These are phyloP conservation scores for Geotria australis DNA, from an alignment of 2,797 vertebrate species.

Conservation along the genomic window DNA sequence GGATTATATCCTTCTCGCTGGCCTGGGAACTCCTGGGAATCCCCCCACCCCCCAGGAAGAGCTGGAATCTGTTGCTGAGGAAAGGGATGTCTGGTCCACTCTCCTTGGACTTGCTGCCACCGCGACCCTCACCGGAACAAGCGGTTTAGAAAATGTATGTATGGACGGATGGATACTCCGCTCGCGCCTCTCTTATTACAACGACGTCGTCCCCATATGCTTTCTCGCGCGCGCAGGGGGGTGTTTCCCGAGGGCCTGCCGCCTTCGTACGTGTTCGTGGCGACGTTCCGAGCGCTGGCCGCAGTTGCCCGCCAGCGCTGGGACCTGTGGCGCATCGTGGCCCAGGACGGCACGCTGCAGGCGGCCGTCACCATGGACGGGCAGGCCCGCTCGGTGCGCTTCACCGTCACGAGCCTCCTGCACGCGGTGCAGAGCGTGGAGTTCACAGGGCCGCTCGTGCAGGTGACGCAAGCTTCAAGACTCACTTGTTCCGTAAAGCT, in stretches of 20 bases:
- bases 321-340: slow-evolving; percentile 29
- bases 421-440: slow-evolving; percentile 10
- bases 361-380: slow-evolving; percentile 19
- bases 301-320: slow-evolving; percentile 8
- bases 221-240: slow-evolving; percentile 10
- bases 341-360: slow-evolving; percentile 18
- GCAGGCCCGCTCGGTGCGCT: slow-evolving; percentile 11
- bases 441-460: slow-evolving; percentile 9
- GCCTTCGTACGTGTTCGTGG: slow-evolving; percentile 31
- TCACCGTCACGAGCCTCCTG: slow-evolving; percentile 14
- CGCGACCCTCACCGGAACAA: no score
- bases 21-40: no score
- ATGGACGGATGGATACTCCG: not conserved
- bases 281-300: slow-evolving; percentile 20
- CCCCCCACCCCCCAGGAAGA: no score
- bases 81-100: no score
- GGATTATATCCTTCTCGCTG: no score
- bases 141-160: no score
- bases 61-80: no score
- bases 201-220: not conserved
- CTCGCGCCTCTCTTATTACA: not conserved
- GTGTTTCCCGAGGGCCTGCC: slow-evolving; percentile 40
- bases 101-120: no score
- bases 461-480: slow-evolving; percentile 18
- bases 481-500: no score